Evolutionary conservation across 2,888 invertebrate genomes (phyloP).

Genomic region (Hydrotaea cyrtoneurina): DNA sequence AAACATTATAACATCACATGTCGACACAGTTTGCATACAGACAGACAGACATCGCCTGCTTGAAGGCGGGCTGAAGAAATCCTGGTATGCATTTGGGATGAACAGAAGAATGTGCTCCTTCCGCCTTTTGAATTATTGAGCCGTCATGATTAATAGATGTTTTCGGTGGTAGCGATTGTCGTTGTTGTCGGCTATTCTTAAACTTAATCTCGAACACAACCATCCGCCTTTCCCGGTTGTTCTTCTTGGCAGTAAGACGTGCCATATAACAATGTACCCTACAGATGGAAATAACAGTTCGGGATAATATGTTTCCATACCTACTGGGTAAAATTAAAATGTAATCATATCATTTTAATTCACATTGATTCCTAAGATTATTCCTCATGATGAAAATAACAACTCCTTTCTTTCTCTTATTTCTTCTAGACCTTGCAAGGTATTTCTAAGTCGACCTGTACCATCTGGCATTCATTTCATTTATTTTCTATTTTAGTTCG

Average conservation of each 20-base stretch:
- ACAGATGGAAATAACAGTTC: neutral
- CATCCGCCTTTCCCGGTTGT: neutral
- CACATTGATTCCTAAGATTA: too few species aligned
- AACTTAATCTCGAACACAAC: neutral
- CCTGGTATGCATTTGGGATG: neutral
- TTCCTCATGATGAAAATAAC: too few species aligned
- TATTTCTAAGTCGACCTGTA: neutral
- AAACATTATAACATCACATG: constrained; percentile 8
- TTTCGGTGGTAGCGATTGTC: neutral
- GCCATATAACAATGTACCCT: neutral
- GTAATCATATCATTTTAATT: too few species aligned
- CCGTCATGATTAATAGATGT: constrained; percentile 42
- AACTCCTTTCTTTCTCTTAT: too few species aligned
- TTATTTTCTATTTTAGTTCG: too few species aligned
- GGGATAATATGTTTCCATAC: neutral
- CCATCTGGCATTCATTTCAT: too few species aligned
- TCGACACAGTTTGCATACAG: neutral
- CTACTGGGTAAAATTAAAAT: too few species aligned
- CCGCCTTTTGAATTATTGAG: neutral
- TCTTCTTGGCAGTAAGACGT: neutral
- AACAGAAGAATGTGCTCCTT: neutral
- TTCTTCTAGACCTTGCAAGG: too few species aligned
- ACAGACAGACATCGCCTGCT: neutral
- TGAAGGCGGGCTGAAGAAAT: neutral
- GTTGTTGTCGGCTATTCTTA: neutral